These are phyloP conservation scores for Pseudopleuronectes americanus DNA, from an alignment of 2,797 vertebrate species.

Conservation along the genomic window DNA sequence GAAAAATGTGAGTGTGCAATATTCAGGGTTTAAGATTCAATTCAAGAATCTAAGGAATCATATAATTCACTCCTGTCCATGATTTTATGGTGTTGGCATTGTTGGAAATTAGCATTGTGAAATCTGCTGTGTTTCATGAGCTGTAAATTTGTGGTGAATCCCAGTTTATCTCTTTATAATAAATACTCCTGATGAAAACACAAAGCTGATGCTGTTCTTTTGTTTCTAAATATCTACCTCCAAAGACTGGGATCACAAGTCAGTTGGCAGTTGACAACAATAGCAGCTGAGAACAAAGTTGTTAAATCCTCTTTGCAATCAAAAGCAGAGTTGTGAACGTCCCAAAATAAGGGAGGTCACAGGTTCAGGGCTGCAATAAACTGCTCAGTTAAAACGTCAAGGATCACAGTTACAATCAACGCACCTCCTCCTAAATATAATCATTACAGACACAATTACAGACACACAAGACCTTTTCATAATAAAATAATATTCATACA, in stretches of 20 bases:
- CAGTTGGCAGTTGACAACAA: neutral
- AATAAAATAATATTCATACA: too few species aligned
- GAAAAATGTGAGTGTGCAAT: too few species aligned
- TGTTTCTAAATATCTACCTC: constrained; percentile 15
- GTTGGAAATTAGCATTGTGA: neutral
- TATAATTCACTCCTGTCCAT: neutral
- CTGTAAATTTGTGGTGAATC: constrained; percentile 22
- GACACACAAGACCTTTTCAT: neutral
- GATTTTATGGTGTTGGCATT: neutral
- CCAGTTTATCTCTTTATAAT: constrained; percentile 30
- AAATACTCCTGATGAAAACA: constrained; percentile 40
- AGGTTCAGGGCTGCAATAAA: constrained; percentile 31
- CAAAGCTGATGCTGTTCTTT: constrained; percentile 15
- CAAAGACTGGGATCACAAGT: neutral
- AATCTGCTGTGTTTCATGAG: constrained; percentile 19
- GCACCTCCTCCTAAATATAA: neutral
- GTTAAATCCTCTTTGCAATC: constrained; percentile 42
- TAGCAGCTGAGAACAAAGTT: constrained; percentile 27
- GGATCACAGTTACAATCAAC: neutral
- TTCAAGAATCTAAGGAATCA: too few species aligned
- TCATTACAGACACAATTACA: neutral
- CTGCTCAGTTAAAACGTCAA: neutral
- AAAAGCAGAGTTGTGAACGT: constrained; percentile 25
- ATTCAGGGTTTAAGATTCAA: too few species aligned
- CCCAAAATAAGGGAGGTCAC: constrained; percentile 35